phyloP scores from a whole-genome alignment of 2,113 vertebrate species.

The Sorex araneus region DNA sequence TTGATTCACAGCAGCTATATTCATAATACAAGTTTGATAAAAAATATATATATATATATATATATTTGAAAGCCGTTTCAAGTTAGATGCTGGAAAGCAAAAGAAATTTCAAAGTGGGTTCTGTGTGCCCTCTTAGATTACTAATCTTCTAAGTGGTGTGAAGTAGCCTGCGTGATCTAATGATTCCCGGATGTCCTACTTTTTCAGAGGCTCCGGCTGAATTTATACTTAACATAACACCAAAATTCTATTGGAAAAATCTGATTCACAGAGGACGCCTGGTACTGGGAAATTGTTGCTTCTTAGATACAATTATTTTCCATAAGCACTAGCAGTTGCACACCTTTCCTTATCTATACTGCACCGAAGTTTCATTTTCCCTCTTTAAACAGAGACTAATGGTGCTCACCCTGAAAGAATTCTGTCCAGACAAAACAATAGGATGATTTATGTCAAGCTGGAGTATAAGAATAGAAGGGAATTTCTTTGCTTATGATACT shows the following conservation, averaged over 20 bases:
- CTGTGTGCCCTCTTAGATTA: constrained; percentile 31
- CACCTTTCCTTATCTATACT: background rate
- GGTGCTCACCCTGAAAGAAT: background rate
- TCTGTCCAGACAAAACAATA: background rate
- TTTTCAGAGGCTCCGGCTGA: constrained; percentile 10
- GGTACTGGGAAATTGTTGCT: background rate
- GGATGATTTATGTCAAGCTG: background rate
- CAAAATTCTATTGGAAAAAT: constrained; percentile 45
- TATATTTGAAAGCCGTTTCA: constrained; percentile 70
- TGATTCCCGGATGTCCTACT: constrained; percentile 51
- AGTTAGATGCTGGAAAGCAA: constrained; percentile 38
- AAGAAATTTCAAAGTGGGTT: constrained; percentile 30
- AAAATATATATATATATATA: no score
- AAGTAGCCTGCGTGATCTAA: constrained; percentile 34
- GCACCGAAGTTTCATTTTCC: background rate
- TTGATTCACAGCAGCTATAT: constrained; percentile 73
- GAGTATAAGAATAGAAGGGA: constrained; percentile 21
- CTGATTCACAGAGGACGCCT: constrained; percentile 5
- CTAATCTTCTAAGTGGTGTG: constrained; percentile 69
- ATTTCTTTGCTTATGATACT: background rate
- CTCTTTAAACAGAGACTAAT: background rate
- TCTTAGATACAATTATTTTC: background rate
- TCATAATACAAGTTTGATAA: constrained; percentile 75
- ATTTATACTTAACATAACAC: constrained; percentile 52
- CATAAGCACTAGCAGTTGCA: background rate